These are phyloP conservation scores for Heteropelma amictum DNA, from an alignment of 2,888 invertebrate species.

Conservation along the genomic window DNA sequence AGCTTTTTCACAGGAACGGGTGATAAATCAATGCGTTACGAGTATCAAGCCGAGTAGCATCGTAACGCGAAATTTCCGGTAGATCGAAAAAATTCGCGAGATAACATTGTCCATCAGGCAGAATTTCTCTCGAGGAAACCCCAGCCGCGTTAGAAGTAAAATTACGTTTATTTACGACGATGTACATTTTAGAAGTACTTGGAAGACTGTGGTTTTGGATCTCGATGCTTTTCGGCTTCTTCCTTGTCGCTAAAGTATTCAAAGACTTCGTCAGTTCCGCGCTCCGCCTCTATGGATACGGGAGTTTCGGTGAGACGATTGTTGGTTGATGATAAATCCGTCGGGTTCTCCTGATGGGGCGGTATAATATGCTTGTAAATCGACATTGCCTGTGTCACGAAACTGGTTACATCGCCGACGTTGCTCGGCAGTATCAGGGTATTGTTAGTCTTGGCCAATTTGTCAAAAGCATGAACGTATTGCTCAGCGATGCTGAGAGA, in stretches of 20 bases:
- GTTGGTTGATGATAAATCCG: background rate
- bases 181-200: conserved; percentile 56
- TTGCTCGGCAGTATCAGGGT: conserved; percentile 96
- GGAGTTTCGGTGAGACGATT: conserved; percentile 28
- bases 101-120: background rate
- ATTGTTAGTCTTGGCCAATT: conserved; percentile 95
- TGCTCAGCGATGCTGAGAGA: conserved; percentile 95
- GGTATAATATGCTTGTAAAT: conserved; percentile 77
- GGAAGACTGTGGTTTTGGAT: conserved; percentile 55
- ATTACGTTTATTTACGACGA: conserved; percentile 36
- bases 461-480: conserved; percentile 95
- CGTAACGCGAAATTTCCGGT: too few relatives aligned
- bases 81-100: background rate
- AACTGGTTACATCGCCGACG: conserved; percentile 87
- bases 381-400: conserved; percentile 86
- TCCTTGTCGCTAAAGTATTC: conserved; percentile 78
- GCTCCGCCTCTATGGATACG: conserved; percentile 50
- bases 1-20: too few relatives aligned
- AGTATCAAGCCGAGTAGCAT: too few relatives aligned
- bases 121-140: background rate
- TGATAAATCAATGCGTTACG: too few relatives aligned
- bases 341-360: background rate
- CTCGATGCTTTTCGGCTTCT: conserved; percentile 69
- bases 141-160: conserved; percentile 23
- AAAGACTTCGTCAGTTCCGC: conserved; percentile 64